Evolutionary conservation across 2,888 invertebrate genomes (phyloP), one percentile per base, ranked within the genome.

Genomic region (Drosophila gaucha): DNA sequence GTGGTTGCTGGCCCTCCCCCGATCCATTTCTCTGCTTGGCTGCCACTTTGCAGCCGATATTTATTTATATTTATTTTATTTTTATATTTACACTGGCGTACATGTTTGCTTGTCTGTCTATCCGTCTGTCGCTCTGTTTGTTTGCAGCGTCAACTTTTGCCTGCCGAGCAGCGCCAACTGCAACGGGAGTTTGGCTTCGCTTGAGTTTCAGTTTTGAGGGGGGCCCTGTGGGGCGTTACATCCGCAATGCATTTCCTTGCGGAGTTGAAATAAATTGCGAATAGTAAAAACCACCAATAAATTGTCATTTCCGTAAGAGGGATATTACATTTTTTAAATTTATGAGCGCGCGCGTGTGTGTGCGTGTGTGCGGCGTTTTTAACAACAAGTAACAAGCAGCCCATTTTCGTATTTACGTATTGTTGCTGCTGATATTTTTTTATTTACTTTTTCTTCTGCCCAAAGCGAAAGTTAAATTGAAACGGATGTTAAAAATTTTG

Each of bases 221-320:
- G 20, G 52, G n/a, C n/a, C n/a, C 31, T 36, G 33, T 49, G 47
- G 76, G 78, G 84, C 73, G 86, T 84, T 76, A 74, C 80, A 88
- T 88, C 88, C 85, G 85, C 85, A 84, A 74, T 85, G 88, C 79
- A 85, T 85, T 88, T 88, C 85, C 87, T 85, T 88, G 88, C 62
- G 85, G 84, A 84, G 84, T 84, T 86, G 83, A 84, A 84, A 84
- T 84, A 84, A 84, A 84, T 84, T 84, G 84, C 86, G 87, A 84
- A 84, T 84, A 84, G 84, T 84, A 84, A 84, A 84, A 84, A 84
- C 84, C 84, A 88, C 84, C 88, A 85, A 85, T 85, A 85, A 85
- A 85, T 85, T 85, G 88, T 86, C 85, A 88, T 85, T 85, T 85
- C 88, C 88, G 85, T 85, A 88, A 85, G 87, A 86, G 85, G 85